Evolutionary conservation across 1,140 invertebrate species (phyloP).

Genomic region (Cephus cinctus): DNA sequence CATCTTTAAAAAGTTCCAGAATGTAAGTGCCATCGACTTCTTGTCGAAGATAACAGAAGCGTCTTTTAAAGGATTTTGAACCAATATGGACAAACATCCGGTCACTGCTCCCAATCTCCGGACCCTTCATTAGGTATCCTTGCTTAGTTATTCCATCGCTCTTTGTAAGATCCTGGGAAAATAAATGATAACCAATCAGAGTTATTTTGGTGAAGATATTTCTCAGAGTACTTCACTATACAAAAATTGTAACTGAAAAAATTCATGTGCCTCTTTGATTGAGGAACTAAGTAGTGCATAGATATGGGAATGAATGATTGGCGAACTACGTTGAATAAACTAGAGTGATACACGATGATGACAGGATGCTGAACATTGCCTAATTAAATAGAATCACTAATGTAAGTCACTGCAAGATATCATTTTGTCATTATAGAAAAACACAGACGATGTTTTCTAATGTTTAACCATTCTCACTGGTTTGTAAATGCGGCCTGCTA

Average conservation of each 20-base stretch:
- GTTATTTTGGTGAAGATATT: neutral
- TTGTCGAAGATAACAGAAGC: conserved; percentile 84
- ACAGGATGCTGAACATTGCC: too few species aligned
- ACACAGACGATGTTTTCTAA: too few species aligned
- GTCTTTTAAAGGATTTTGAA: conserved; percentile 86
- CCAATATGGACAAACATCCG: conserved; percentile 83
- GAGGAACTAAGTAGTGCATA: neutral
- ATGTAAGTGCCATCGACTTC: conserved; percentile 89
- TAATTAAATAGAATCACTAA: too few species aligned
- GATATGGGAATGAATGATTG: neutral
- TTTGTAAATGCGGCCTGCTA: too few species aligned
- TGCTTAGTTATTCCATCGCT: conserved; percentile 80
- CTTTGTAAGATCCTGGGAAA: conserved; percentile 55
- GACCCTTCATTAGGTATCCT: conserved; percentile 87
- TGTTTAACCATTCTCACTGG: too few species aligned
- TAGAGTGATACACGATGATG: too few species aligned
- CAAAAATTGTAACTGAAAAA: neutral
- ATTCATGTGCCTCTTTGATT: neutral
- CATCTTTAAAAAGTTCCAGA: conserved; percentile 90
- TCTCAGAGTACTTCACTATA: neutral
- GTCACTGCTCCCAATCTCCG: conserved; percentile 76
- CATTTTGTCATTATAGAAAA: too few species aligned
- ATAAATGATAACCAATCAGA: conserved; percentile 12
- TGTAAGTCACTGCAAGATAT: too few species aligned
- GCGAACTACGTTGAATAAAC: too few species aligned